These are phyloP conservation scores for Anisognathus igniventris DNA, from an alignment of 2,797 vertebrate species.

Conservation along the genomic window DNA sequence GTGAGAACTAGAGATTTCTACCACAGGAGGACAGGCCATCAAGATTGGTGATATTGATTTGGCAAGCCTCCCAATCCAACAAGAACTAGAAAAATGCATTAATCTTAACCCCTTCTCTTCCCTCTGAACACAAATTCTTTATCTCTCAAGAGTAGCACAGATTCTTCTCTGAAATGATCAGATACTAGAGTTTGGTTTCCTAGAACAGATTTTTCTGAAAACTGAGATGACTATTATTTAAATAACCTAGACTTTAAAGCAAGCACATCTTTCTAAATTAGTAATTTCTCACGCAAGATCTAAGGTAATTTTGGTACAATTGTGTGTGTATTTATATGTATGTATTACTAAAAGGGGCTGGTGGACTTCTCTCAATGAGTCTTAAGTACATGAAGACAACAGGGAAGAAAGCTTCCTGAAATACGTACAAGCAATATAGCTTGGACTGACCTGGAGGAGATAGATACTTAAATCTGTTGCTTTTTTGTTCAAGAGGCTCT, in stretches of 20 bases:
- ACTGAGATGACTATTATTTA: neutral
- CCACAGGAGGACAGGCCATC: neutral
- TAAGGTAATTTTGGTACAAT: neutral
- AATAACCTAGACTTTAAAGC: neutral
- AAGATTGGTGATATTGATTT: neutral
- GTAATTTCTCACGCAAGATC: neutral
- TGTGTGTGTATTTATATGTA: neutral
- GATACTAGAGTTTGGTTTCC: neutral
- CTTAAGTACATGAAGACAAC: neutral
- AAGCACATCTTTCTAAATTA: neutral
- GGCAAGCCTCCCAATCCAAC: neutral
- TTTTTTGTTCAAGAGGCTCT: neutral
- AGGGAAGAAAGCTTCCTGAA: neutral
- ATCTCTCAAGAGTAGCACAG: neutral
- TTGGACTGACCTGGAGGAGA: neutral
- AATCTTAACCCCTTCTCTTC: neutral
- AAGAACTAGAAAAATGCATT: neutral
- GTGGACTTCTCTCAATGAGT: neutral
- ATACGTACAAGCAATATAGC: neutral
- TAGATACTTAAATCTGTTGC: neutral
- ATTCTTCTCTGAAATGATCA: neutral
- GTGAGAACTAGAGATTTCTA: neutral
- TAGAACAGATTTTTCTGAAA: neutral
- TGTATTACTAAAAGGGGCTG: neutral
- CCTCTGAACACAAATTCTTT: neutral